phyloP scores from a whole-genome alignment of 1,140 invertebrate species.

The Drosophila lowei region DNA sequence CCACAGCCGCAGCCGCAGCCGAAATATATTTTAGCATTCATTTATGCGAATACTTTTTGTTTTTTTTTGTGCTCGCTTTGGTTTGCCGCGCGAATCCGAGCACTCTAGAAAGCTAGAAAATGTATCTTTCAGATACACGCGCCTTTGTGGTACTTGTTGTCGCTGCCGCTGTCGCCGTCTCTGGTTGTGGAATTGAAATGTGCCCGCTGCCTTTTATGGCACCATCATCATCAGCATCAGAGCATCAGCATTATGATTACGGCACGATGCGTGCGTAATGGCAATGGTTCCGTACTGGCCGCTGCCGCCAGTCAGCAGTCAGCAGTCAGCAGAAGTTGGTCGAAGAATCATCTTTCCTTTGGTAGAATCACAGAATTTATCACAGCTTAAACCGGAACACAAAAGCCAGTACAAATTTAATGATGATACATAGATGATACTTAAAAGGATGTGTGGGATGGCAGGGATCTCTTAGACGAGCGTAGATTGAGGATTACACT shows the following conservation, averaged over 20 bases:
- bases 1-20: conserved; percentile 16
- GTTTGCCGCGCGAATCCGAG: conserved; percentile 68
- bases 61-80: conserved; percentile 32
- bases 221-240: conserved; percentile 51
- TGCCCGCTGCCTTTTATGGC: conserved; percentile 68
- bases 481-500: background rate
- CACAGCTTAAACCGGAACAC: conserved; percentile 34
- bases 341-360: conserved; percentile 27
- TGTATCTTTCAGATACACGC: conserved; percentile 74
- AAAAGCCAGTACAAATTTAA: conserved; percentile 42
- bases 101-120: conserved; percentile 60
- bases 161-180: conserved; percentile 3
- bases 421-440: conserved; percentile 42
- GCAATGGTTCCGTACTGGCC: conserved; percentile 3
- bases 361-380: conserved; percentile 52
- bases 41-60: conserved; percentile 62
- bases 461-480: background rate
- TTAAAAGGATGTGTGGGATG: background rate
- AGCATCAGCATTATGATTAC: conserved; percentile 43
- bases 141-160: conserved; percentile 61
- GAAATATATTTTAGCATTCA: conserved; percentile 77
- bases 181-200: conserved; percentile 66
- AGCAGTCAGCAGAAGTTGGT: conserved; percentile 26
- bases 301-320: too few relatives aligned
- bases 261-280: conserved; percentile 55